A percentile compares a stretch with the other conserved stretches of the same genome.
Evolutionary conservation across 2,888 invertebrate species (phyloP).

Genomic region (Synanthedon andrenaeformis): DNA sequence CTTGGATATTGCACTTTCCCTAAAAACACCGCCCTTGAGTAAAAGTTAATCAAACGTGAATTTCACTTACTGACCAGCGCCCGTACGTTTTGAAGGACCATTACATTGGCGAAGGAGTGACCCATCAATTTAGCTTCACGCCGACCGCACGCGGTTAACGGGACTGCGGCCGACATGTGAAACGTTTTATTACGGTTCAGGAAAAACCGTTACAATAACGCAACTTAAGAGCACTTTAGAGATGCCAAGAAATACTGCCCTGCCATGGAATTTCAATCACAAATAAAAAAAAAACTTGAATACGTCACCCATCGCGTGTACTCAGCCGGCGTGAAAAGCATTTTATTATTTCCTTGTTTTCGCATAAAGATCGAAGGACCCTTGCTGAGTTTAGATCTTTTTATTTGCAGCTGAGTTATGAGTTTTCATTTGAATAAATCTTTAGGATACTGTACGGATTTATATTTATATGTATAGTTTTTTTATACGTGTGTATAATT

Average conservation of each 20-base stretch:
- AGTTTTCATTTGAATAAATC: slow-evolving; percentile 5
- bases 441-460: background rate
- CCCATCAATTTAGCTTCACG: slow-evolving; percentile 65
- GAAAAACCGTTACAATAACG: slow-evolving; percentile 58
- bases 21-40: slow-evolving; percentile 22
- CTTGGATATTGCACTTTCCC: slow-evolving; percentile 5
- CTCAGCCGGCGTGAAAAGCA: too few relatives aligned
- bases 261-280: background rate
- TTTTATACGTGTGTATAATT: too few relatives aligned
- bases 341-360: too few relatives aligned
- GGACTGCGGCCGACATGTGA: slow-evolving; percentile 57
- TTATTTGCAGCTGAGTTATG: slow-evolving; percentile 3
- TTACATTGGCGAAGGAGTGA: slow-evolving; percentile 65
- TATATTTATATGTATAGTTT: background rate
- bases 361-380: too few relatives aligned
- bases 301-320: background rate
- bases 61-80: slow-evolving; percentile 59
- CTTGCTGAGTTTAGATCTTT: too few relatives aligned
- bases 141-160: slow-evolving; percentile 55
- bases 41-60: slow-evolving; percentile 66
- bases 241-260: slow-evolving; percentile 13
- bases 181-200: slow-evolving; percentile 57
- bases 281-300: background rate
- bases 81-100: slow-evolving; percentile 63
- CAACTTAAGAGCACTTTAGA: slow-evolving; percentile 19